A percentile compares a stretch with the other conserved stretches of the same genome.
phyloP scores from a whole-genome alignment of 2,888 invertebrate genomes.

The Agelastica alni region DNA sequence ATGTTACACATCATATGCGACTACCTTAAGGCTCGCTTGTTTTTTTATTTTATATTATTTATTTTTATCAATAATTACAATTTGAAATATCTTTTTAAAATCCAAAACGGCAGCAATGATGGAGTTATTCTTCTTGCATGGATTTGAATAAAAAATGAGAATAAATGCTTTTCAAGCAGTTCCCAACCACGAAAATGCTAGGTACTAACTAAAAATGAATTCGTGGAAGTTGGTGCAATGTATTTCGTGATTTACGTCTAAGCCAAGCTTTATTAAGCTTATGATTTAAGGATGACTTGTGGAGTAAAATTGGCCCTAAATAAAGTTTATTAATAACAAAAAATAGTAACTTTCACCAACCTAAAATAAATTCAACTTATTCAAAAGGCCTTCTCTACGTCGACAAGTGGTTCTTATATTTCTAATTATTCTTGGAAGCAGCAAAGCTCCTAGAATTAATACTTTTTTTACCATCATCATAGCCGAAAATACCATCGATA shows the following conservation, averaged over 20 bases:
- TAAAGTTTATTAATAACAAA: not conserved
- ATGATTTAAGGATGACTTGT: no score
- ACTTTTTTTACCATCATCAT: constrained; percentile 71
- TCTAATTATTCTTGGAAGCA: constrained; percentile 57
- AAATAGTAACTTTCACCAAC: not conserved
- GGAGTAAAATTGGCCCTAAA: not conserved
- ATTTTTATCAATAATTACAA: no score
- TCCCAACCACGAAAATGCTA: not conserved
- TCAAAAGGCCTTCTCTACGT: constrained; percentile 5
- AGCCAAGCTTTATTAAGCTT: no score
- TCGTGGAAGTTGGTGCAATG: no score
- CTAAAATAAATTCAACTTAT: constrained; percentile 4
- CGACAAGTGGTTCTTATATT: constrained; percentile 39
- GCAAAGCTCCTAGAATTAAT: constrained; percentile 63
- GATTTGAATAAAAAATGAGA: no score
- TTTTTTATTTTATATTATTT: no score
- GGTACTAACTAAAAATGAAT: not conserved
- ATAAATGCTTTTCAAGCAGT: not conserved
- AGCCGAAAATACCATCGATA: constrained; percentile 65
- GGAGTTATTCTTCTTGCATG: no score
- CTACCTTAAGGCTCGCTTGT: no score
- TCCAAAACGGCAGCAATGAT: no score
- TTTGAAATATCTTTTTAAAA: no score
- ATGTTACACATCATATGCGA: no score
- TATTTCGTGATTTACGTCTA: no score